phyloP scores from a whole-genome alignment of 2,113 vertebrate species.

The Triplophysa rosa region DNA sequence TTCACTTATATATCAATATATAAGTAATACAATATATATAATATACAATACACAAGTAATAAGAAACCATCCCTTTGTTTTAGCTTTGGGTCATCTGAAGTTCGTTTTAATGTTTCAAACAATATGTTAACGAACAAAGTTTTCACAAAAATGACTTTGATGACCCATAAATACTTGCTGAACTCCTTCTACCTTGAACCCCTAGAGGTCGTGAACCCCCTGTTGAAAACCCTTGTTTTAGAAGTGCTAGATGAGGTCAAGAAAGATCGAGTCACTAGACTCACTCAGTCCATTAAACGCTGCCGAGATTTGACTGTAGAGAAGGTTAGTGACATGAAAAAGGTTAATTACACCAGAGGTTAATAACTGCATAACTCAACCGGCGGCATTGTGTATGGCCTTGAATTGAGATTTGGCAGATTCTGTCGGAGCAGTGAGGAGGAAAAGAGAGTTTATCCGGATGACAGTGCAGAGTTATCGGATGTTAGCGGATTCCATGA shows the following conservation, averaged over 20 bases:
- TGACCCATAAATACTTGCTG: too few relatives aligned
- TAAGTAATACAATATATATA: too few relatives aligned
- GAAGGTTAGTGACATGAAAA: slow-evolving; percentile 31
- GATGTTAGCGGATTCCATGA: not conserved
- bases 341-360: slow-evolving; percentile 33
- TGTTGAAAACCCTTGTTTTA: not conserved
- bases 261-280: not conserved
- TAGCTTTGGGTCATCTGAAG: too few relatives aligned
- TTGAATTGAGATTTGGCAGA: not conserved
- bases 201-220: not conserved
- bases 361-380: slow-evolving; percentile 10
- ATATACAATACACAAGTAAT: too few relatives aligned
- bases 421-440: slow-evolving; percentile 3
- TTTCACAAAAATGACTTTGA: too few relatives aligned
- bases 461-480: not conserved
- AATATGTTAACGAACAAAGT: too few relatives aligned
- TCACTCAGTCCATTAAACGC: slow-evolving; percentile 23
- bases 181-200: too few relatives aligned
- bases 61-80: too few relatives aligned
- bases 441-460: not conserved
- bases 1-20: too few relatives aligned
- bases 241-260: slow-evolving; percentile 12
- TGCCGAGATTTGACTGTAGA: slow-evolving; percentile 14
- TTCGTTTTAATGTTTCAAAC: too few relatives aligned
- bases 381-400: slow-evolving; percentile 22